Conservation (phyloP, 2,888 invertebrate genomes). For the Empis stercorea region DNA sequence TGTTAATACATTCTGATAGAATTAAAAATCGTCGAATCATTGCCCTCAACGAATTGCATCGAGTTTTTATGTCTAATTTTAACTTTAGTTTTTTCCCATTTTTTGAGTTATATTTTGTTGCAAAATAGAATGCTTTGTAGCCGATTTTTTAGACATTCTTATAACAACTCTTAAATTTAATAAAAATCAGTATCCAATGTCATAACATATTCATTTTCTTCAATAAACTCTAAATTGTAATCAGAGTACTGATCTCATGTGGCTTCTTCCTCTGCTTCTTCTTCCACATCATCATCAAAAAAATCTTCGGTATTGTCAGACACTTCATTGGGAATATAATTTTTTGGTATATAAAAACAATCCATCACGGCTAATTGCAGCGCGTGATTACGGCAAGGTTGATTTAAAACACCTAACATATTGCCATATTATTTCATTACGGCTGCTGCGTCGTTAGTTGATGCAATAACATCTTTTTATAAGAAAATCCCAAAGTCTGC, state of each 20-base stretch:
- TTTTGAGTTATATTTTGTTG: neutral
- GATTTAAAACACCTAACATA: neutral
- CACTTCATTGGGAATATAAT: neutral
- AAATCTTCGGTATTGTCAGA: neutral
- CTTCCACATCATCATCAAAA: neutral
- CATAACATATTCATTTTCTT: neutral
- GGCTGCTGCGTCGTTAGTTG: neutral
- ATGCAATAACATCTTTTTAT: conserved; percentile 2
- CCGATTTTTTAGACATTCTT: neutral
- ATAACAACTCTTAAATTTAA: neutral
- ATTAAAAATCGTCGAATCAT: neutral
- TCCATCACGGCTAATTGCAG: neutral
- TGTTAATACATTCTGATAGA: neutral
- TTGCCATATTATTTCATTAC: conserved; percentile 3
- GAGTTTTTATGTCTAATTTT: neutral
- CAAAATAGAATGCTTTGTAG: neutral
- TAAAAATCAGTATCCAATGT: neutral
- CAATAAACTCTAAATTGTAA: neutral
- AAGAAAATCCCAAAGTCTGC: conserved; percentile 1
- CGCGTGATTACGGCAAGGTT: neutral
- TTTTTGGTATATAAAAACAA: neutral
- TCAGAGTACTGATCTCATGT: too few relatives aligned
- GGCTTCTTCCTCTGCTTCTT: neutral
- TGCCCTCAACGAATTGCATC: neutral
- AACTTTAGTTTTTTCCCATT: neutral